A percentile compares a stretch with the other conserved stretches of the same genome.
These are phyloP conservation scores for Poecilia picta DNA, from an alignment of 2,797 vertebrate genomes.

Conservation along the genomic window DNA sequence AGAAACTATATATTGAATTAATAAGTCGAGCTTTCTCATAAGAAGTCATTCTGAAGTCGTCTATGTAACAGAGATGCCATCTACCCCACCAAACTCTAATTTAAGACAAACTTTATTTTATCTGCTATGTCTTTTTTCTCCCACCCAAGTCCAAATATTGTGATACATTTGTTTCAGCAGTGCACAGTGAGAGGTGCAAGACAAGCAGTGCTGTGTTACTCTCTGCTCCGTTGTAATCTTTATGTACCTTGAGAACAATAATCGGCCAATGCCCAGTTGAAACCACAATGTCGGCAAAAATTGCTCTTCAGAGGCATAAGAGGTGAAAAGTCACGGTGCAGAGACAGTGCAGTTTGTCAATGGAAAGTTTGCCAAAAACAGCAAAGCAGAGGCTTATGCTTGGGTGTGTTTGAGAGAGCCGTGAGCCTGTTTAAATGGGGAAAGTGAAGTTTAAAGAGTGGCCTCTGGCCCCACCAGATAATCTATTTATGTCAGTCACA, in stretches of 20 bases:
- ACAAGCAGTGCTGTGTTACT: neutral
- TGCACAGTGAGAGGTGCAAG: neutral
- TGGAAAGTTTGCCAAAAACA: neutral
- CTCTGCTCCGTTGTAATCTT: neutral
- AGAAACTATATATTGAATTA: neutral
- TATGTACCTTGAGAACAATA: neutral
- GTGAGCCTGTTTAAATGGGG: constrained; percentile 23
- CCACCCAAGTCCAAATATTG: neutral
- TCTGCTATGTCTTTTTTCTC: neutral
- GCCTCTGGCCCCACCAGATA: constrained; percentile 73
- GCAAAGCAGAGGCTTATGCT: constrained; percentile 9
- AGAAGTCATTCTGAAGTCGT: neutral
- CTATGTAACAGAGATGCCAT: neutral
- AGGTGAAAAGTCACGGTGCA: neutral
- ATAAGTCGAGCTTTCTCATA: neutral
- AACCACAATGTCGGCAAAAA: neutral
- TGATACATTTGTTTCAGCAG: neutral
- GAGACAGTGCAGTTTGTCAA: neutral
- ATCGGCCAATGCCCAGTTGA: neutral
- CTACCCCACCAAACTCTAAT: neutral
- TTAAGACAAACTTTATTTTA: neutral
- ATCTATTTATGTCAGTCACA: constrained; percentile 79
- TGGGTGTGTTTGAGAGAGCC: constrained; percentile 27
- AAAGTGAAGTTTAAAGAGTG: constrained; percentile 34
- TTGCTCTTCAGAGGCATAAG: neutral